These are phyloP conservation scores for Scartelaos histophorus DNA, from an alignment of 2,113 vertebrate species.

Conservation along the genomic window DNA sequence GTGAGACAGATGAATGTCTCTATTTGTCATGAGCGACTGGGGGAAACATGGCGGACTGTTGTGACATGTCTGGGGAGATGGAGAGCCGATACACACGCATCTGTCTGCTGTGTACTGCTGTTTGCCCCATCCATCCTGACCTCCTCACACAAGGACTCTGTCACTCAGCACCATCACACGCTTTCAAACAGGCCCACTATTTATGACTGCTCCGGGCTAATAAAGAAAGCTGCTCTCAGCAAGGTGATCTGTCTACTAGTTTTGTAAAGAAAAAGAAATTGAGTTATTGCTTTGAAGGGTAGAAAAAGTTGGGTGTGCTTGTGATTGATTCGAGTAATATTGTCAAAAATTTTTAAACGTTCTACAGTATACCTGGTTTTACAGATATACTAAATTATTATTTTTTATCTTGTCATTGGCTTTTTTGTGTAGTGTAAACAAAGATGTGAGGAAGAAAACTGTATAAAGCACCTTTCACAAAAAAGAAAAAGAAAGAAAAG, in stretches of 20 bases:
- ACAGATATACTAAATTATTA: too few species aligned
- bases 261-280: not conserved
- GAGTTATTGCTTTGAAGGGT: not conserved
- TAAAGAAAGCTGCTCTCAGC: not conserved
- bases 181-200: not conserved
- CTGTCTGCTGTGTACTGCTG: conserved; percentile 2
- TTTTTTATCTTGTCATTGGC: not conserved
- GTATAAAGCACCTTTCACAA: too few species aligned
- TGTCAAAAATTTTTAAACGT: too few species aligned
- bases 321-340: too few species aligned
- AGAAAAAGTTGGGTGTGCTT: not conserved
- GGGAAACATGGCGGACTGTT: conserved; percentile 3
- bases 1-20: conserved; percentile 1
- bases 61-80: conserved; percentile 2
- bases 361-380: too few species aligned
- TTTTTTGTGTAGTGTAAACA: not conserved
- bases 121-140: conserved; percentile 3
- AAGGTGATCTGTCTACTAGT: not conserved
- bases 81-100: not conserved
- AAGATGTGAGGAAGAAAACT: too few species aligned
- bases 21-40: not conserved
- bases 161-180: conserved; percentile 2
- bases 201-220: not conserved
- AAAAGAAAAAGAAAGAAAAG: too few species aligned
- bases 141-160: conserved; percentile 12